phyloP scores from a whole-genome alignment of 1,140 invertebrate genomes.

The Pogonomyrmex barbatus region DNA sequence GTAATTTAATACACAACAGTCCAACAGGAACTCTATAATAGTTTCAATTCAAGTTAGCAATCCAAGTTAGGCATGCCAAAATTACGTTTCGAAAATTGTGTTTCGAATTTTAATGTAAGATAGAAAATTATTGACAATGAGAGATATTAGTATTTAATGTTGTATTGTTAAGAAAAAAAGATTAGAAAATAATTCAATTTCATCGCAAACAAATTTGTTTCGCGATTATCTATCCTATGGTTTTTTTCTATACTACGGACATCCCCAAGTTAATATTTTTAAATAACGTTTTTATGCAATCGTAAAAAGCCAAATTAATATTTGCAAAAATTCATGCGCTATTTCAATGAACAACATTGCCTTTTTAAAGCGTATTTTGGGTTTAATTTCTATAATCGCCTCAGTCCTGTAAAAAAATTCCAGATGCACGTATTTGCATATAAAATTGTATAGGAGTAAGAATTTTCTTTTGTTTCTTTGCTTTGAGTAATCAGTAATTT shows the following conservation, averaged over 20 bases:
- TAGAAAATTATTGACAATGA: neutral
- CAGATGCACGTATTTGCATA: neutral
- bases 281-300: slow-evolving; percentile 21
- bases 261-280: slow-evolving; percentile 13
- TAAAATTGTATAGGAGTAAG: too few species aligned
- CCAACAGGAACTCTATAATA: neutral
- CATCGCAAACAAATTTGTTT: neutral
- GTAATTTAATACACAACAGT: neutral
- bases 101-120: neutral
- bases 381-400: slow-evolving; percentile 6
- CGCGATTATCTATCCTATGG: neutral
- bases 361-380: neutral
- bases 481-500: neutral
- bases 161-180: neutral
- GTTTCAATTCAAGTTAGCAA: neutral
- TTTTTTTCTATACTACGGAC: neutral
- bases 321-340: slow-evolving; percentile 40
- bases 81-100: neutral
- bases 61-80: neutral
- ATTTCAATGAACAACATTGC: neutral
- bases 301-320: neutral
- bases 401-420: slow-evolving; percentile 3
- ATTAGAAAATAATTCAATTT: slow-evolving; percentile 11
- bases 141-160: neutral
- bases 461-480: too few species aligned